Conservation (phyloP, 2,797 vertebrate species). For the Pantherophis alleghaniensis region DNA sequence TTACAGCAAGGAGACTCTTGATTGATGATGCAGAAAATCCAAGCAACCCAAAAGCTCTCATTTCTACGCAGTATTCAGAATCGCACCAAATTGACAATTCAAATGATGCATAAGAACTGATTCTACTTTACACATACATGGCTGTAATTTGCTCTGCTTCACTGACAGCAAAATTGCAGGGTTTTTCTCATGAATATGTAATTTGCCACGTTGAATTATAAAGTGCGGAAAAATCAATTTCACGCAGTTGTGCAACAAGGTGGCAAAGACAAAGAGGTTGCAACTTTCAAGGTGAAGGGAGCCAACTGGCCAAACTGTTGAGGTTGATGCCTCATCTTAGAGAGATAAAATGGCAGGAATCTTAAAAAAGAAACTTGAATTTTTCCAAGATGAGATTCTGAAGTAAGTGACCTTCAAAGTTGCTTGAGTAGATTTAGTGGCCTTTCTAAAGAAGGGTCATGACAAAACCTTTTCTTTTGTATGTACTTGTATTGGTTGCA, state of each 20-base stretch:
- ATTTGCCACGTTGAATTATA: slow-evolving; percentile 18
- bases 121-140: slow-evolving; percentile 9
- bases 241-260: neutral
- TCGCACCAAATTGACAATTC: accelerated
- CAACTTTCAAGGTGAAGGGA: slow-evolving; percentile 23
- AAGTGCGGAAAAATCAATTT: slow-evolving; percentile 1
- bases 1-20: neutral
- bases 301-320: neutral
- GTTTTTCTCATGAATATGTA: slow-evolving; percentile 15
- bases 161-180: slow-evolving; percentile 21
- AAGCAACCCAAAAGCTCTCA: neutral
- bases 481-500: neutral
- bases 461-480: neutral
- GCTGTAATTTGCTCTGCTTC: slow-evolving; percentile 19
- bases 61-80: neutral
- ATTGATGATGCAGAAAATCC: neutral
- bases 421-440: neutral
- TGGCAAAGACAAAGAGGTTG: neutral
- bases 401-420: neutral
- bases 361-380: neutral
- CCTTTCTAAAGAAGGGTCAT: neutral
- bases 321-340: neutral
- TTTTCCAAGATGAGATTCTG: neutral
- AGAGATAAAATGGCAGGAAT: neutral
- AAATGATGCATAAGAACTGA: neutral